These are phyloP conservation scores for Pseudorectes ferrugineus DNA, from an alignment of 2,113 vertebrate genomes.

Conservation along the genomic window DNA sequence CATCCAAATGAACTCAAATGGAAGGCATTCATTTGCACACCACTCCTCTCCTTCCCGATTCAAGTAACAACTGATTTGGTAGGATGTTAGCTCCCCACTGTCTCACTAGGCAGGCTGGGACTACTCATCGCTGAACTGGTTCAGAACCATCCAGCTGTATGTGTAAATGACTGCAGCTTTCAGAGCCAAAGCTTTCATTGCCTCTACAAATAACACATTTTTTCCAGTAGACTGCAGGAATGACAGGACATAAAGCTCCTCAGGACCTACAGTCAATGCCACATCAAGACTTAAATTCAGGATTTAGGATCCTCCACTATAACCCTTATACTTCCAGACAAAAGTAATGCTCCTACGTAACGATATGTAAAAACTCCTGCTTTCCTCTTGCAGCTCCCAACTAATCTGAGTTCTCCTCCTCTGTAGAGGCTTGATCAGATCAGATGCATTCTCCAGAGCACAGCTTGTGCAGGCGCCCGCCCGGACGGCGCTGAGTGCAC, in stretches of 20 bases:
- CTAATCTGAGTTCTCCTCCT: not conserved
- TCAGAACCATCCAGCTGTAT: not conserved
- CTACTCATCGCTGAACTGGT: not conserved
- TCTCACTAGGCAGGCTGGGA: not conserved
- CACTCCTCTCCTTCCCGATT: not conserved
- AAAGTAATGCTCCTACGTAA: not conserved
- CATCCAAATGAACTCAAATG: not conserved
- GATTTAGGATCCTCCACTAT: not conserved
- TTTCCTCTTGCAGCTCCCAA: not conserved
- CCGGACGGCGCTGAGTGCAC: rapidly evolving
- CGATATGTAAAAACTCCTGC: not conserved
- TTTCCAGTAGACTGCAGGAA: not conserved
- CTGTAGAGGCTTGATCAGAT: not conserved
- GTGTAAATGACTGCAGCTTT: not conserved
- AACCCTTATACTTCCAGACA: not conserved
- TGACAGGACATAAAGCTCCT: not conserved
- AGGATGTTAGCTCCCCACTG: not conserved
- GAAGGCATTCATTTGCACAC: not conserved
- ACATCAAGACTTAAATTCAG: not conserved
- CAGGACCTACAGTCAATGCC: not conserved
- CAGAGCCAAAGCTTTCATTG: not conserved
- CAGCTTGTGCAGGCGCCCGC: rapidly evolving
- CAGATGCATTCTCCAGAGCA: not conserved
- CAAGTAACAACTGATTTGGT: not conserved
- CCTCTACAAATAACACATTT: not conserved